A percentile compares a stretch with the other conserved stretches of the same genome.
These are phyloP conservation scores for Procavia capensis DNA, from an alignment of 2,113 vertebrate species.

Conservation along the genomic window DNA sequence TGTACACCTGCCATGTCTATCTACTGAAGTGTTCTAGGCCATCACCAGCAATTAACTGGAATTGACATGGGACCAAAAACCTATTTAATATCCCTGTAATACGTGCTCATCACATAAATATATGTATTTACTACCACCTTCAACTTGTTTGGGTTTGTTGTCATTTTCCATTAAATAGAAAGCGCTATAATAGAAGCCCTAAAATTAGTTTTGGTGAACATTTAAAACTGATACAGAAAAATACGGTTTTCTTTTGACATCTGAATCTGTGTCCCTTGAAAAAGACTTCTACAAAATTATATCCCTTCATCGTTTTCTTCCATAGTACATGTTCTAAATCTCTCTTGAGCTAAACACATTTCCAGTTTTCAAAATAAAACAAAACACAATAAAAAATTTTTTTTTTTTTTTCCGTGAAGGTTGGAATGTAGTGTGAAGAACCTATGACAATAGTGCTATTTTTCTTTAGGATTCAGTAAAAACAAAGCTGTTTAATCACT, in stretches of 20 bases:
- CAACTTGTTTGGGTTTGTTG: neutral
- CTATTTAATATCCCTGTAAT: neutral
- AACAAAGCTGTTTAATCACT: constrained; percentile 53
- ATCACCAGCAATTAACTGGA: neutral
- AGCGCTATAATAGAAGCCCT: neutral
- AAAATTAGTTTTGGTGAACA: neutral
- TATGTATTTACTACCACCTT: neutral
- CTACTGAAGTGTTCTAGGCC: neutral
- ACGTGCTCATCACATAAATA: neutral
- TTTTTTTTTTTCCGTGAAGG: constrained; percentile 15
- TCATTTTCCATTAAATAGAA: neutral
- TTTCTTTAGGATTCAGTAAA: constrained; percentile 41
- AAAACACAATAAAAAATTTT: constrained; percentile 24
- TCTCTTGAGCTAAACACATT: neutral
- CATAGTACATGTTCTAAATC: neutral
- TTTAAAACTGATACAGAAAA: neutral
- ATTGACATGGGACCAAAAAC: neutral
- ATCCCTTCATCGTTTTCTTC: neutral
- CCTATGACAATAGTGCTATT: neutral
- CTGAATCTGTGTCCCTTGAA: neutral
- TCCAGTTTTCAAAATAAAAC: constrained; percentile 29
- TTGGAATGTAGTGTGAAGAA: neutral
- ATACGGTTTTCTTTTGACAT: neutral
- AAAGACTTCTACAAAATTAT: neutral
- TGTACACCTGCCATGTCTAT: no score